Base-by-base conservation (phyloP, 2,797 vertebrate species). In the Cephalopachus bancanus region DNA sequence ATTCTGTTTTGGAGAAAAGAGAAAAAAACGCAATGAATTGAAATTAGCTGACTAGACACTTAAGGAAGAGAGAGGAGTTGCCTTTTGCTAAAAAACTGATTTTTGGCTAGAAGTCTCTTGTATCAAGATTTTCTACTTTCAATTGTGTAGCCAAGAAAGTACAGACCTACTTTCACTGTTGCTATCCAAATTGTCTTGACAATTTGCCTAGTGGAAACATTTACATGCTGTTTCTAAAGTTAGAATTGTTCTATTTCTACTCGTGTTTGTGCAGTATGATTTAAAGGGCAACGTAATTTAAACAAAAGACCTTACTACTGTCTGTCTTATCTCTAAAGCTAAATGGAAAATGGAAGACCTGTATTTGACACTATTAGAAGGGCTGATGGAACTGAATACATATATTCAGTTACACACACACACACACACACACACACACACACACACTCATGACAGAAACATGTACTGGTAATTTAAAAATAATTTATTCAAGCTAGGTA, bases 231-330 rank as follows among this genome's bases (percentile, higher is more conserved):
- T 44, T 55, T 91, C 71, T 93, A 57, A 80, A 75, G 37, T 93
- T 79, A 84, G 49, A 83, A 28, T 5, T 20, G 90, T 95, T 33
- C 69, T 93, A 5, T 90, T 96, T 95, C 55, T 81, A 93, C 80
- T 94, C 10, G 1, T 71, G 5, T 76, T 62, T 69, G 64, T 92
- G 74, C 33, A 30, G 6, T 65, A 30, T 49, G 16, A 93, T 83
- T 84, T 92, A 95, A 80, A 92, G 12, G 53, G 37, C 30, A 55
- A 11, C 1, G 62, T 53, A 80, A 53, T n/a, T 75, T 85, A 85
- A 96, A 74, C 19, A 88, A 69, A 71, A 19, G 76, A 83, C 83
- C 81, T 90, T 86, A 83, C 65, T 95, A 49, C 85, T 60, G 83
- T 94, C 85, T 95, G n/a, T n/a, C 30, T 67, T 90, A 30, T 57